Evolutionary conservation across 2,113 vertebrate genomes (phyloP), one percentile per base, ranked within the genome.

Genomic region (Dascyllus trimaculatus): DNA sequence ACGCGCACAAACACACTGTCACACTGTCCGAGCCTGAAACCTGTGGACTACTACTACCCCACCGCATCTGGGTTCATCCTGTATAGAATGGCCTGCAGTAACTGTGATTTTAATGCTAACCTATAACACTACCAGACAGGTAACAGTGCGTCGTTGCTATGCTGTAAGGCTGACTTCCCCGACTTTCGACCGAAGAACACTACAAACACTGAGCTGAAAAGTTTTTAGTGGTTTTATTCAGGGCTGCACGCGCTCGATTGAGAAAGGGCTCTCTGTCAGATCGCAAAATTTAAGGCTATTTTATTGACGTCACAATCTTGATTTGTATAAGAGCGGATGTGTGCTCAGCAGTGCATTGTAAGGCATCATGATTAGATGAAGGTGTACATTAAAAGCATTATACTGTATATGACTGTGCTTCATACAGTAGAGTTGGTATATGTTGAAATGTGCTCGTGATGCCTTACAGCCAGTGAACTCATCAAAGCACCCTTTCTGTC

Each of bases 281-380:
- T 80, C 66, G 53, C 53, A 51, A 13, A 45, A 43, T 43, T 56
- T 68, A 22, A 49, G 51, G 75, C 43, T 17, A 49, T 78, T 80
- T 68, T 59, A 35, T 54, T 17, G 53, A 75, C 43, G 40, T 78
- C 48, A 45, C 40, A 68, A 54, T 60, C 63, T 46, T 14, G 80
- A 90, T 93, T 95, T 96, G 94, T 93, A 95, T 95, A 93, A 94
- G 68, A 80, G 71, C 83, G 75, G 56, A 84, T 64, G 66, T 88
- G 84, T 82, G 71, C 82, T 80, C 71, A 25, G 74, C 75, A 75
- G 45, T 70, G 65, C 64, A 66, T 25, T 21, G 57, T 69, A 58
- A 82, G 71, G 71, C 88, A 67, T 88, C 84, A 56, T 63, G 46
- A 25, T 54, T 45, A 48, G 29, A 17, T 58, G 32, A 38, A 38